Base-by-base conservation (phyloP, 2,113 vertebrate genomes). In the Poecilia latipinna region DNA sequence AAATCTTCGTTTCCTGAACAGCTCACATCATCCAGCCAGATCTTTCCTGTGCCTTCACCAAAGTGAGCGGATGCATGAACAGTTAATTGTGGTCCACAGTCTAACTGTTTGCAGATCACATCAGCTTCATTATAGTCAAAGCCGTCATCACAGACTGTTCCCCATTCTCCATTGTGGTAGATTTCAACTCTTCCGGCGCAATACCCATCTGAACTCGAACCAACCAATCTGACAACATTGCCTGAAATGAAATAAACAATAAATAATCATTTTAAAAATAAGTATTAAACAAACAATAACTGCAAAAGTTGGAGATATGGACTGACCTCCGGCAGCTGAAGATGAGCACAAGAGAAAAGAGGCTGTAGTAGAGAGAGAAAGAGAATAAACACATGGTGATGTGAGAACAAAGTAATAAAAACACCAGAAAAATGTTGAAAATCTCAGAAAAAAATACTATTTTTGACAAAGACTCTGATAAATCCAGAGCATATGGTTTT, bases 181-280 rank as follows among this genome's bases (percentile, higher is more conserved):
- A 65, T 13, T 65, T 65, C 64, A 12, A 65, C 64, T 37, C 35
- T 37, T 65, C 64, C 64, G 39, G 24, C 4, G 29, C 64, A 65
- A 4, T 48, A 48, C 15, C 44, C 44, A 19, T 19, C 31, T 65
- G 63, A 35, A 8, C 35, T 11, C 35, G 35, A 37, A 22, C 63
- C 63, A 1, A 2, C 15, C 19, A 65, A 35, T 35, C 63, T 65
- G 32, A 65, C 17, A 17, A 4, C 0, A 24, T 33, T 4, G 28
- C n/a, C 26, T 29, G 39, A 13, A 13, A 42, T 12, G 12, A 29
- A 15, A 29, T 29, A 28, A 62, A 26, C 61, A 62, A 28, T 10
- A 37, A 37, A 11, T 37, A 37, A 37, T 37, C 2, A 35, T 35
- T 42, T 42, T 42, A 17, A 15, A 39, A 17, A 48, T 48, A 17